A percentile compares a stretch with the other conserved stretches of the same genome.
Evolutionary conservation across 2,797 vertebrate species (phyloP).

Genomic region (Coendou prehensilis): DNA sequence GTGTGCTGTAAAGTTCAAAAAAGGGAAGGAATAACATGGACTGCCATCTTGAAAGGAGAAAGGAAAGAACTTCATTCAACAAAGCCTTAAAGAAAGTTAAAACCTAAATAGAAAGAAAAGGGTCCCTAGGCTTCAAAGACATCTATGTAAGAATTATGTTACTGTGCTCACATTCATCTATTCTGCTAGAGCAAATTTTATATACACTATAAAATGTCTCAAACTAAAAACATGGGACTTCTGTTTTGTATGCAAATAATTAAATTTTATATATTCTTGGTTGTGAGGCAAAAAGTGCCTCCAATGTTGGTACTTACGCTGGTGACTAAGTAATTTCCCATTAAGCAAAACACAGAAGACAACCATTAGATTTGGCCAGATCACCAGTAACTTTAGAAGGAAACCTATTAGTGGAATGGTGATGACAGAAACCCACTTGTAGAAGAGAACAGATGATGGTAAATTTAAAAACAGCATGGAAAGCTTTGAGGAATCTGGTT

Average conservation of each 20-base stretch:
- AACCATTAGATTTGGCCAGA: slow-evolving; percentile 50
- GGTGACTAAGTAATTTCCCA: background rate
- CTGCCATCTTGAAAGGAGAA: background rate
- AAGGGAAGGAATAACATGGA: background rate
- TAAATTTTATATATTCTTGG: slow-evolving; percentile 36
- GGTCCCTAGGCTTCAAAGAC: background rate
- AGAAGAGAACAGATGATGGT: slow-evolving; percentile 77
- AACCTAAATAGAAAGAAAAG: slow-evolving; percentile 52
- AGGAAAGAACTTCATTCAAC: slow-evolving; percentile 46
- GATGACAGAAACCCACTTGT: slow-evolving; percentile 71
- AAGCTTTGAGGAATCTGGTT: slow-evolving; percentile 72
- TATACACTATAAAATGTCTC: slow-evolving; percentile 44
- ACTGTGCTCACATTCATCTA: slow-evolving; percentile 50
- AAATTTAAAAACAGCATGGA: slow-evolving; percentile 71
- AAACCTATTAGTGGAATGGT: slow-evolving; percentile 69
- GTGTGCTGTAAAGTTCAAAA: background rate
- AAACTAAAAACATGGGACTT: slow-evolving; percentile 45
- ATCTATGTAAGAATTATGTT: slow-evolving; percentile 33
- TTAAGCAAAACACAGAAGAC: slow-evolving; percentile 63
- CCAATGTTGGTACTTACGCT: background rate
- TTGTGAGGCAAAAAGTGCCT: slow-evolving; percentile 27
- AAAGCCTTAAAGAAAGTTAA: slow-evolving; percentile 49
- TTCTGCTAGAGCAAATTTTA: slow-evolving; percentile 33
- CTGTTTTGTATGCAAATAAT: slow-evolving; percentile 32
- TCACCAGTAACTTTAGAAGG: slow-evolving; percentile 71